phyloP scores from a whole-genome alignment of 2,113 vertebrate genomes.

The Phylloscopus trochiloides region DNA sequence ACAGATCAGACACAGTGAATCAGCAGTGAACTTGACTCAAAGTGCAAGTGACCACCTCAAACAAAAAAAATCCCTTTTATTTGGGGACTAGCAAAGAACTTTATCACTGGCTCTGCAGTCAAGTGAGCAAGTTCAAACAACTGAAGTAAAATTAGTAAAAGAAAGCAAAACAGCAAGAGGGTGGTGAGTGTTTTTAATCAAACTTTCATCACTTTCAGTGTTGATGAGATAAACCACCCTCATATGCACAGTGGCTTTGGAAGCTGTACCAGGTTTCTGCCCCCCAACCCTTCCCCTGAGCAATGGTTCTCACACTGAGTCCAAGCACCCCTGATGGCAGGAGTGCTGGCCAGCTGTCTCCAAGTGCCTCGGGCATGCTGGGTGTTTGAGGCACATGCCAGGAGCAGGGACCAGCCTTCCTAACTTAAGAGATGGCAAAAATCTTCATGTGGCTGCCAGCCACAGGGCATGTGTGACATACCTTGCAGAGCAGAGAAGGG shows the following conservation, averaged over 20 bases:
- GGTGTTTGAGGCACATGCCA: neutral
- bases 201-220: conserved; percentile 21
- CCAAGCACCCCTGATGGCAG: neutral
- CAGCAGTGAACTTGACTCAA: neutral
- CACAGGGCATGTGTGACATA: conserved; percentile 27
- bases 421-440: neutral
- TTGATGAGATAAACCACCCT: conserved; percentile 32
- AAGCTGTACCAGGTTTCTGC: neutral
- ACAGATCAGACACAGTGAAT: neutral
- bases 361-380: neutral
- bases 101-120: conserved; percentile 4
- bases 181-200: conserved; percentile 57
- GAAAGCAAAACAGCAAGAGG: conserved; percentile 53
- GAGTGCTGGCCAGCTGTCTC: neutral
- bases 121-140: conserved; percentile 11
- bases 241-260: neutral
- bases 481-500: conserved; percentile 49
- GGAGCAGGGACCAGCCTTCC: neutral
- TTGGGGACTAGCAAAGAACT: neutral
- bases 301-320: neutral
- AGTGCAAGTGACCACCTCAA: neutral
- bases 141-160: conserved; percentile 22
- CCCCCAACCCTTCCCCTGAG: neutral
- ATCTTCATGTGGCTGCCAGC: neutral
- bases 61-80: conserved; percentile 10